Evolutionary conservation across 2,888 invertebrate genomes (phyloP).

Genomic region (Habrosyne pyritoides): DNA sequence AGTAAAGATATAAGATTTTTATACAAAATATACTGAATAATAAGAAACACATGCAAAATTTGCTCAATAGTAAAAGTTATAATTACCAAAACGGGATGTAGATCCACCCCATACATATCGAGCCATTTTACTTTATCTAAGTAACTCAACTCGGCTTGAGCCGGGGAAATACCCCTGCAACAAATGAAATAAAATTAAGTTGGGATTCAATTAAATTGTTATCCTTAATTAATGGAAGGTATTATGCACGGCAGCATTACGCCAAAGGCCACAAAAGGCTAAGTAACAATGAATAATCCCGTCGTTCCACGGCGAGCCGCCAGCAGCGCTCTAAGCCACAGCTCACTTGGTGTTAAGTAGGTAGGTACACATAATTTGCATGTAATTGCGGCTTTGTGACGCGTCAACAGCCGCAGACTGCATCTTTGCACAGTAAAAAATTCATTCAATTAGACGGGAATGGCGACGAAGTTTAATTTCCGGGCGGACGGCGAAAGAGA

Average conservation of each 20-base stretch:
- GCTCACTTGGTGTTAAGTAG: conserved; percentile 61
- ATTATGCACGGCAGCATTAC: conserved; percentile 40
- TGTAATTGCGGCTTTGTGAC: conserved; percentile 77
- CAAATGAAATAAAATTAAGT: conserved; percentile 32
- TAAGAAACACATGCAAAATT: no score
- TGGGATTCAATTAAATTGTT: conserved; percentile 56
- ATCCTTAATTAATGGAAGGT: conserved; percentile 56
- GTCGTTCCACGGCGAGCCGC: conserved; percentile 30
- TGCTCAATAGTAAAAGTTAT: no score
- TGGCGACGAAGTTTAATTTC: conserved; percentile 75
- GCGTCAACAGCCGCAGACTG: conserved; percentile 63
- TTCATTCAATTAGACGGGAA: conserved; percentile 77
- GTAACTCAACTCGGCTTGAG: conserved; percentile 96
- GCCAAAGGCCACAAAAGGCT: conserved; percentile 50
- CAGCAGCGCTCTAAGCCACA: conserved; percentile 43
- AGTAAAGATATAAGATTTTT: no score
- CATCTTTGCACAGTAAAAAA: conserved; percentile 79
- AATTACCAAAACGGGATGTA: conserved; percentile 96
- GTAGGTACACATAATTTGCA: conserved; percentile 79
- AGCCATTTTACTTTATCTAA: conserved; percentile 99
- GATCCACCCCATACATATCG: conserved; percentile 98
- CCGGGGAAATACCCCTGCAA: conserved; percentile 93
- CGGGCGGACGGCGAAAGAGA: conserved; percentile 58
- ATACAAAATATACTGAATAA: no score
- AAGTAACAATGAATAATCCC: conserved; percentile 62